These are phyloP conservation scores for Larimichthys polyactis DNA, from an alignment of 2,113 vertebrate species.

Conservation along the genomic window DNA sequence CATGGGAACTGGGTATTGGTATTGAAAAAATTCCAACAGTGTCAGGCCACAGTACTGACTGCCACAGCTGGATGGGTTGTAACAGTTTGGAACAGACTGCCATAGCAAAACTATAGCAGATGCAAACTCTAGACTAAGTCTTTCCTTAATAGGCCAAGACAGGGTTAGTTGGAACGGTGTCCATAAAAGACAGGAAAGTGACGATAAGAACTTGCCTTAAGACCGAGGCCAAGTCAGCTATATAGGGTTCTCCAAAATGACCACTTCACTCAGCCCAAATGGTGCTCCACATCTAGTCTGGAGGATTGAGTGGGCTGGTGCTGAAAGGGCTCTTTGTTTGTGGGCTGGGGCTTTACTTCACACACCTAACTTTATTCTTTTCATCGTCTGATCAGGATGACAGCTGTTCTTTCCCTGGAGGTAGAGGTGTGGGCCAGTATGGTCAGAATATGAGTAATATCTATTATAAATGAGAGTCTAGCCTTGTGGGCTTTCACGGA, in stretches of 20 bases:
- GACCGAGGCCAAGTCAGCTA: neutral
- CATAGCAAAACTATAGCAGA: slow-evolving; percentile 23
- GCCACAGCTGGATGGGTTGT: slow-evolving; percentile 36
- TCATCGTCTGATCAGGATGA: neutral
- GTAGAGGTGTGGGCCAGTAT: slow-evolving; percentile 5
- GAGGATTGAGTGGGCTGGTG: slow-evolving; percentile 18
- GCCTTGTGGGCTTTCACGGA: neutral
- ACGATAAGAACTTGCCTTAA: neutral
- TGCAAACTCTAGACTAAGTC: slow-evolving; percentile 21
- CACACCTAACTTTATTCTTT: neutral
- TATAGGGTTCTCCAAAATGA: slow-evolving; percentile 13
- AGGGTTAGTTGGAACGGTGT: neutral
- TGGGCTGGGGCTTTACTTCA: neutral
- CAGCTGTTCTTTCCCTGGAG: slow-evolving; percentile 25
- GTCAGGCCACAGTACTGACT: neutral
- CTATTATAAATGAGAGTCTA: neutral
- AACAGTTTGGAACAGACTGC: slow-evolving; percentile 18
- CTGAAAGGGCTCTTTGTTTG: slow-evolving; percentile 32
- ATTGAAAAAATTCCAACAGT: slow-evolving; percentile 18
- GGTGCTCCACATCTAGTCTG: slow-evolving; percentile 7
- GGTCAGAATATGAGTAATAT: slow-evolving; percentile 14
- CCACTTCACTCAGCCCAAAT: slow-evolving; percentile 8
- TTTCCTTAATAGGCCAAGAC: neutral
- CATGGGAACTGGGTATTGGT: slow-evolving; percentile 19
- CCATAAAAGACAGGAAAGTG: neutral